Base-by-base conservation (phyloP, 2,113 vertebrate species). In the Todiramphus chloris region DNA sequence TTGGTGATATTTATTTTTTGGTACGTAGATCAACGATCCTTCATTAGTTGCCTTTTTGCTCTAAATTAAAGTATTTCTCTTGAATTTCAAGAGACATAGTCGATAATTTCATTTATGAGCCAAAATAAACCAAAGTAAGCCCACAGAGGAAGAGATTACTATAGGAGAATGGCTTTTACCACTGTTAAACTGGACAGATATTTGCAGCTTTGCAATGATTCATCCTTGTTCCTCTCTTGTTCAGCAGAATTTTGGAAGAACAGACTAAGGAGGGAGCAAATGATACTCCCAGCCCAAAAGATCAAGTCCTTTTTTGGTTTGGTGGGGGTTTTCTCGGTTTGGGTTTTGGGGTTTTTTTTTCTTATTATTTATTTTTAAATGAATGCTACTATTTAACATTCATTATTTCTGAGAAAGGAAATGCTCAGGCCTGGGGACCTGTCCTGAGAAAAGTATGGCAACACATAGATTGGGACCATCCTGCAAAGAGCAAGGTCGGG, bases 121-220 rank as follows among this genome's bases (percentile, higher is more conserved):
- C 95, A 86, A 96, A 96, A 96, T 92, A 95, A 92, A 88, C 55
- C 0, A 2, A 86, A 88, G 79, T 10, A 87, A 93, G 50, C 50
- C 51, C 87, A 55, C 66, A 92, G 87, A 92, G 75, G 96, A 95
- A 86, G 93, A 72, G 82, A 93, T 90, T 92, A 50, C 62, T 96
- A 16, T 51, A 93, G 87, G 56, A 94, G 70, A 87, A 87, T 24
- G 39, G 70, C 51, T 94, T 84, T 89, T 68, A 46, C 69, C 78
- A 33, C 67, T 70, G 44, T 48, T 69, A 74, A 76, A 89, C 85
- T 74, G 73, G 83, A 85, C 96, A 96, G 96, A 94, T 95, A 93
- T 94, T 96, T 96, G 83, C 88, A 91, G 84, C 31, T 83, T 89
- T 85, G 75, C 77, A 83, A 16, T 95, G 93, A 95, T 90, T 97